Evolutionary conservation across 2,797 vertebrate species (phyloP), one percentile per base, ranked within the genome.

Genomic region (Sparus aurata): DNA sequence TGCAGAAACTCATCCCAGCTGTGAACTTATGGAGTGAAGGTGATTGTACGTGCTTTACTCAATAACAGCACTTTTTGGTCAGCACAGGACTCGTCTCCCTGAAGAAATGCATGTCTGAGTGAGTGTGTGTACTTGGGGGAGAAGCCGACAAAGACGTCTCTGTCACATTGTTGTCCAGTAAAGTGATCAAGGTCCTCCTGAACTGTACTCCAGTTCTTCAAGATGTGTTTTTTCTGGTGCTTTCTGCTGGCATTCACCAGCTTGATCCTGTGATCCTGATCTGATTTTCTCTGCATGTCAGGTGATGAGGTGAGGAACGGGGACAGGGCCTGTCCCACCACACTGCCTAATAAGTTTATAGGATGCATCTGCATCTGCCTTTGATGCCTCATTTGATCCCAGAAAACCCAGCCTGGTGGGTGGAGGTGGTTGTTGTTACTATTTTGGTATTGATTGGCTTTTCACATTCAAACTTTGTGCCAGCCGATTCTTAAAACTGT

Each of bases 191-290:
- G 23, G 27, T 27, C 69, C 30, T 20, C n/a, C 18, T 55, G 34
- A 43, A 30, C 12, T 16, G 17, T 46, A n/a, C n/a, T 58, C 11
- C 30, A 47, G 10, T 67, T 41, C 38, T 6, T 8, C 12, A 47
- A 12, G 22, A 43, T 7, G 4, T 2, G 9, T 27, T 52, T n/a
- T 50, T 16, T 62, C 12, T 78, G 52, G 53, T 7, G 18, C 18
- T 4, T 17, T 50, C 8, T 23, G 15, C 34, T 74, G 52, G 68
- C 70, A 10, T 54, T 81, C 45, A 12, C 50, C 59, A 68, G 46
- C 69, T 38, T 16, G 63, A 52, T 87, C 77, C 61, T 83, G 79
- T 85, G 88, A 90, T 82, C 22, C 73, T 84, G 70, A 89, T 90
- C 53, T 61, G 80, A 85, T 82, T 88, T 83, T 65, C 76, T 63